A percentile compares a stretch with the other conserved stretches of the same genome.
Evolutionary conservation across 2,797 vertebrate species (phyloP).

Genomic region (Scleropages formosus): DNA sequence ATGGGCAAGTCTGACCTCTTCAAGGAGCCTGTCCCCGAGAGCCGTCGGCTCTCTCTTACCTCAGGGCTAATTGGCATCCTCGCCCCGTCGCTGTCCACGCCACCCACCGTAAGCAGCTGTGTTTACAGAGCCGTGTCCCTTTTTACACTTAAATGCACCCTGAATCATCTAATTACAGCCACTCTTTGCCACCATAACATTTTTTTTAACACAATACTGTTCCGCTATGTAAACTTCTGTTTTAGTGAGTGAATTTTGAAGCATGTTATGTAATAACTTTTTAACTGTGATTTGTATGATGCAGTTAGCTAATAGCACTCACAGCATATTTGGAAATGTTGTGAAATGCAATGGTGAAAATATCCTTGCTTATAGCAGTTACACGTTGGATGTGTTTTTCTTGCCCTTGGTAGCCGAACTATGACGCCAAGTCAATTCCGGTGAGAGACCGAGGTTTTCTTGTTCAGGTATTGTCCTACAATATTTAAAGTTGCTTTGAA

Average conservation of each 20-base stretch:
- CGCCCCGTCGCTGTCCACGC: constrained; percentile 76
- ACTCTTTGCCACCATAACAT: not conserved
- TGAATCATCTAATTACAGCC: no score
- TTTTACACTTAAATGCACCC: no score
- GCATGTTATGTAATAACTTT: no score
- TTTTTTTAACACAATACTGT: no score
- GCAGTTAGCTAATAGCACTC: not conserved
- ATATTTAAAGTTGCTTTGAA: constrained; percentile 12
- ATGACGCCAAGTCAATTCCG: constrained; percentile 78
- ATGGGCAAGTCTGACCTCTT: constrained; percentile 75
- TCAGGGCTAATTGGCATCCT: constrained; percentile 90
- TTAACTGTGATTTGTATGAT: not conserved
- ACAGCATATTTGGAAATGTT: not conserved
- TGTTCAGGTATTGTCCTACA: constrained; percentile 73
- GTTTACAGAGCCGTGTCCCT: no score
- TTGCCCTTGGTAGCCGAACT: constrained; percentile 69
- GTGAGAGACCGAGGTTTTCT: constrained; percentile 81
- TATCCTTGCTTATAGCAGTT: constrained; percentile 31
- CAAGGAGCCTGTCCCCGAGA: constrained; percentile 75
- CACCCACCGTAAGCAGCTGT: constrained; percentile 49
- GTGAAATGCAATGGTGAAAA: constrained; percentile 23
- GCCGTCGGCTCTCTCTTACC: constrained; percentile 86
- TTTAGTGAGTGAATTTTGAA: no score
- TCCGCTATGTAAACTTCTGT: no score
- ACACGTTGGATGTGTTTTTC: constrained; percentile 25